Percentiles rank a stretch among this genome's conserved stretches.
Conservation (phyloP, 92 coral and sea anemone genomes). For the Galaxea fascicularis region DNA sequence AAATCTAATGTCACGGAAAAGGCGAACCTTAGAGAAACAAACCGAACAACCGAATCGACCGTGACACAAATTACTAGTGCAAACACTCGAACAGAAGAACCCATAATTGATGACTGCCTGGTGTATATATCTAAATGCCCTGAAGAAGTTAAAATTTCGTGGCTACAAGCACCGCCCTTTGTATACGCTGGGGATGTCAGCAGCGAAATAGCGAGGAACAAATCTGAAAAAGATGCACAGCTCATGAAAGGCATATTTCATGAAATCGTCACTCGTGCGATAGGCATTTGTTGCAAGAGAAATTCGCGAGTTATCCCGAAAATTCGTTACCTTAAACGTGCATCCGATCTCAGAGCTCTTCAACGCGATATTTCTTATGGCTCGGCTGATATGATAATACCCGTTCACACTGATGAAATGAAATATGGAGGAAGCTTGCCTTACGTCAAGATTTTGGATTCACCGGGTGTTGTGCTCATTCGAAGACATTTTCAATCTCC, state of each 20-base stretch:
- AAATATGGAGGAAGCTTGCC: constrained; percentile 18
- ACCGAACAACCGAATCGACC: neutral
- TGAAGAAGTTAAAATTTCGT: constrained; percentile 8
- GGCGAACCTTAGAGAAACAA: no score
- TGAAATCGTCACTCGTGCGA: constrained; percentile 6
- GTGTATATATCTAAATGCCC: neutral
- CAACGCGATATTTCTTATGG: neutral
- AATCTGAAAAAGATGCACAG: neutral
- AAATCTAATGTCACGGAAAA: neutral
- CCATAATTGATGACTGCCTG: neutral
- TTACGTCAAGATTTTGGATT: constrained; percentile 11
- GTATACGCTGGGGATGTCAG: constrained; percentile 1
- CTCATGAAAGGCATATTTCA: constrained; percentile 14
- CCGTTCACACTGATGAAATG: constrained; percentile 17
- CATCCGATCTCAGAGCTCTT: neutral
- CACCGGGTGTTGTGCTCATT: constrained; percentile 14
- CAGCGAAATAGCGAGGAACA: neutral
- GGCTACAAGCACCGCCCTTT: constrained; percentile 16
- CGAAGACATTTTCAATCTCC: neutral
- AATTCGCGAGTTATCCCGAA: neutral
- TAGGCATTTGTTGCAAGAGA: constrained; percentile 6
- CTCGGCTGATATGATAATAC: constrained; percentile 7
- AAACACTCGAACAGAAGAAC: neutral
- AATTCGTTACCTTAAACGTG: neutral
- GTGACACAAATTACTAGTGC: neutral